These are phyloP conservation scores for Mythimna pallens DNA, from an alignment of 2,888 invertebrate species.

Conservation along the genomic window DNA sequence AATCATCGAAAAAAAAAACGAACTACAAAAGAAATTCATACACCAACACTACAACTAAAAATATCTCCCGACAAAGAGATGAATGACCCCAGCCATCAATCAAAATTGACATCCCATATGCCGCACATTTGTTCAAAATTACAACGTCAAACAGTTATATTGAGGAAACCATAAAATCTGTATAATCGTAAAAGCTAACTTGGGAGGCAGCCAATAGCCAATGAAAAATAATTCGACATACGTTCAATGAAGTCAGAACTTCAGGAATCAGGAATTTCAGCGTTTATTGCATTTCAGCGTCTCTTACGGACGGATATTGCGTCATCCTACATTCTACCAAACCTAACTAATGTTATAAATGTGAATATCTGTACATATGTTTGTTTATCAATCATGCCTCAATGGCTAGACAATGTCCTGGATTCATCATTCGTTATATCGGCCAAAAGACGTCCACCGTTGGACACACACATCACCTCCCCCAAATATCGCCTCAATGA, in stretches of 20 bases:
- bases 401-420: too few relatives aligned
- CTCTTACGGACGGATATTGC: conserved; percentile 60
- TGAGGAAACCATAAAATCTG: conserved; percentile 88
- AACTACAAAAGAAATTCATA: conserved; percentile 7
- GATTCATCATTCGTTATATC: too few relatives aligned
- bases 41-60: conserved; percentile 30
- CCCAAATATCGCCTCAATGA: too few relatives aligned
- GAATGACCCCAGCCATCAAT: conserved; percentile 54
- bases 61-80: conserved; percentile 36
- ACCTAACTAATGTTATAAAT: background rate
- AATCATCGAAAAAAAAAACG: background rate
- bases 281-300: conserved; percentile 68
- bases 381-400: too few relatives aligned
- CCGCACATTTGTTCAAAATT: conserved; percentile 65
- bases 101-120: conserved; percentile 63
- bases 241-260: conserved; percentile 59
- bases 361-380: background rate
- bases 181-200: conserved; percentile 89
- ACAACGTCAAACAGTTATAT: conserved; percentile 86
- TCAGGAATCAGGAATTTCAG: conserved; percentile 50
- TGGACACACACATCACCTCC: too few relatives aligned
- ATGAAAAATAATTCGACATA: conserved; percentile 88
- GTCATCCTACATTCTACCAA: conserved; percentile 36
- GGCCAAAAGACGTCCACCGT: too few relatives aligned
- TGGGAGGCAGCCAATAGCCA: conserved; percentile 85